A percentile compares a stretch with the other conserved stretches of the same genome.
Evolutionary conservation across 2,888 invertebrate genomes (phyloP).

Genomic region (Hydrotaea cyrtoneurina): DNA sequence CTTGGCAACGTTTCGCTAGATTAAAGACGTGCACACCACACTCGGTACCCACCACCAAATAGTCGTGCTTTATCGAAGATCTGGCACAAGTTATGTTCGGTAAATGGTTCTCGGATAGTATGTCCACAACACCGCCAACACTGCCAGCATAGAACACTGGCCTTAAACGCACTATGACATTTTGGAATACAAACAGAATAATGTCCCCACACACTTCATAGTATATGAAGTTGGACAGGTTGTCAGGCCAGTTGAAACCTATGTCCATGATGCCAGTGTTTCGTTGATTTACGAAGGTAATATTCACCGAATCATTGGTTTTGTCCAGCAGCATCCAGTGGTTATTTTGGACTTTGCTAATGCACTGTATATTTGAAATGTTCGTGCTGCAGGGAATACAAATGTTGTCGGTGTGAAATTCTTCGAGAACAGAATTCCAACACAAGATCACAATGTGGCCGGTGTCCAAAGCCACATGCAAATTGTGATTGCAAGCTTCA

Average conservation of each 20-base stretch:
- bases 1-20: constrained; percentile 68
- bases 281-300: constrained; percentile 73
- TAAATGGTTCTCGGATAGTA: constrained; percentile 69
- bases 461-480: constrained; percentile 74
- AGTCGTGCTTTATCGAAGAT: constrained; percentile 74
- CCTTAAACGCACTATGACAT: constrained; percentile 59
- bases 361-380: constrained; percentile 70
- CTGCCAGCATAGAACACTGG: constrained; percentile 57
- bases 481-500: constrained; percentile 63
- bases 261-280: constrained; percentile 70
- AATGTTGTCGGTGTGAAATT: constrained; percentile 69
- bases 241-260: constrained; percentile 69
- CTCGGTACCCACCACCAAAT: constrained; percentile 78
- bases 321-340: constrained; percentile 74
- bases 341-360: constrained; percentile 73
- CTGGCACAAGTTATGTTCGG: constrained; percentile 75
- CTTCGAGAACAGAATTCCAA: constrained; percentile 72
- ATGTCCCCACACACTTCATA: constrained; percentile 56
- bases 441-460: constrained; percentile 75
- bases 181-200: constrained; percentile 68
- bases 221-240: constrained; percentile 66
- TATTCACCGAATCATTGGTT: constrained; percentile 63
- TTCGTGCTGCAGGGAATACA: constrained; percentile 67
- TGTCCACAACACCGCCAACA: constrained; percentile 66
- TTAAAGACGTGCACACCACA: constrained; percentile 77